Evolutionary conservation across 2,113 vertebrate genomes (phyloP), one percentile per base, ranked within the genome.

Genomic region (Terrapene triunguis): DNA sequence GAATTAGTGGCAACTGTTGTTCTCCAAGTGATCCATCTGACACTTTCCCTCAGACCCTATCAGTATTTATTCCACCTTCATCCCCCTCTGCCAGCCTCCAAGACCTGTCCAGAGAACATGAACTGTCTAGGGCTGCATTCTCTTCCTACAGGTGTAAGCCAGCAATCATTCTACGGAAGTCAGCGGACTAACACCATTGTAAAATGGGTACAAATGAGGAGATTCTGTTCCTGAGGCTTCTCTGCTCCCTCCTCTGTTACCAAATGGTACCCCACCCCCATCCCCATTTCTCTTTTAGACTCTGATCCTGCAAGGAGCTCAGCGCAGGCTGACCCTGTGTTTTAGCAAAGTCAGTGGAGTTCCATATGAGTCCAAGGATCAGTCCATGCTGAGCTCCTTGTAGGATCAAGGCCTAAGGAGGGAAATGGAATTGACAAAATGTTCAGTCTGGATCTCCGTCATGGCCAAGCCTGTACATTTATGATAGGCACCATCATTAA

Each of bases 401-500:
- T 8, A 72, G 8, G n/a, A 38, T 62, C 19, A 72, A 38, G 16
- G n/a, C 35, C 35, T 22, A 21, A 38, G 35, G n/a, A 13, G 38
- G 42, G 24, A 78, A 27, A 47, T 25, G 21, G 38, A 76, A 78
- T 42, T 78, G 42, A 47, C 42, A 47, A 78, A 78, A 44, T 78
- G 38, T 47, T 53, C 47, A 83, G 84, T 48, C 74, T 44, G 25
- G 62, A 91, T 92, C 93, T 92, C 53, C 51, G 38, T 82, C 91
- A 89, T 78, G 81, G 93, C 88, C 84, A 84, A 87, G 59, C 81
- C 88, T 94, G 85, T 81, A 59, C 57, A 78, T 89, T 85, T 92
- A 32, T 93, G 82, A 95, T 96, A 94, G 38, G 10, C 72, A 42
- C 10, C 5, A 96, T 96, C 93, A 93, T 88, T 91, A 94, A 69